Evolutionary conservation across 2,113 vertebrate genomes (phyloP).

Genomic region (Egretta garzetta): DNA sequence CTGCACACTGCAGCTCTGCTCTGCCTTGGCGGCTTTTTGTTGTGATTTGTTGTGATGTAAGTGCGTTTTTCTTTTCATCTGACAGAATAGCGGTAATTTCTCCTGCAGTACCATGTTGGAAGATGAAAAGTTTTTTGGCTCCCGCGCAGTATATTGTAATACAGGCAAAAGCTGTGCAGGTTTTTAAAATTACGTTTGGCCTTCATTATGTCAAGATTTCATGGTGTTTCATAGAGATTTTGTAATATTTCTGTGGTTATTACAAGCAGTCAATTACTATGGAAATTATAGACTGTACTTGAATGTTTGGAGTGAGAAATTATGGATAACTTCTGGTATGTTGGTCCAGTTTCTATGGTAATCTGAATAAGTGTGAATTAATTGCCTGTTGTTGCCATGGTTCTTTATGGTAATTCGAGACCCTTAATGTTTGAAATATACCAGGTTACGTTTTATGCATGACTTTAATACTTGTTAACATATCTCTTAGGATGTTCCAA

Average conservation of each 20-base stretch:
- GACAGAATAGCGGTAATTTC: background rate
- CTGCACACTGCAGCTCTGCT: background rate
- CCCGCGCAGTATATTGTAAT: background rate
- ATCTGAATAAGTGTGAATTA: slow-evolving; percentile 54
- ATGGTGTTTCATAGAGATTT: background rate
- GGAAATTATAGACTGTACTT: slow-evolving; percentile 62
- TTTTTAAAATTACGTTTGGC: background rate
- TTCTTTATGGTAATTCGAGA: slow-evolving; percentile 32
- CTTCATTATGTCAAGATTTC: slow-evolving; percentile 4
- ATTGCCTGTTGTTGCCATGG: slow-evolving; percentile 55
- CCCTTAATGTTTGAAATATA: background rate
- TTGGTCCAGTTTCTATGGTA: slow-evolving; percentile 67
- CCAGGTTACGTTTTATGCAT: background rate
- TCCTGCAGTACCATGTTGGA: background rate
- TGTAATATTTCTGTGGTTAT: slow-evolving; percentile 42
- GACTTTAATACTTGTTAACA: slow-evolving; percentile 2
- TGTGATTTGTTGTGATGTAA: background rate
- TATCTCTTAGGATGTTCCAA: background rate
- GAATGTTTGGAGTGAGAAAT: slow-evolving; percentile 60
- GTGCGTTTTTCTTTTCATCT: background rate
- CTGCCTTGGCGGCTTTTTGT: background rate
- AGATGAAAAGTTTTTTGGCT: background rate
- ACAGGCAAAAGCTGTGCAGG: background rate
- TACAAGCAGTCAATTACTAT: slow-evolving; percentile 59
- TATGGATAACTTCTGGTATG: slow-evolving; percentile 47